Percentiles rank a stretch among this genome's conserved stretches.
These are phyloP conservation scores for Pelochelys cantorii DNA, from an alignment of 2,797 vertebrate species.

Conservation along the genomic window DNA sequence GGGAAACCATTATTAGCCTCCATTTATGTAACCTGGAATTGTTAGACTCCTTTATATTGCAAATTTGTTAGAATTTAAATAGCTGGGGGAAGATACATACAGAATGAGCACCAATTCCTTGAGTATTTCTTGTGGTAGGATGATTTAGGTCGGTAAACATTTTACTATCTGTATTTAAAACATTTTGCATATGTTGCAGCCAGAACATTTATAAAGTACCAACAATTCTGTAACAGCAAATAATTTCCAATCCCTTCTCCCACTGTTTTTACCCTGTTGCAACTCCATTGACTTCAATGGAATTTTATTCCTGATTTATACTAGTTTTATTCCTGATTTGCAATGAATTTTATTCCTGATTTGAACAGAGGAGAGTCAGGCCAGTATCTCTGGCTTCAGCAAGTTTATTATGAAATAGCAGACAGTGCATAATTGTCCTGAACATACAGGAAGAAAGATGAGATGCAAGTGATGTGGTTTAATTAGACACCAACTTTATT, in stretches of 20 bases:
- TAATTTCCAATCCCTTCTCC: not conserved
- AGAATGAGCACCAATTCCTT: not conserved
- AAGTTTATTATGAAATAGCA: not conserved
- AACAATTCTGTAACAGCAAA: not conserved
- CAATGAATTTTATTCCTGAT: not conserved
- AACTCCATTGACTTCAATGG: not conserved
- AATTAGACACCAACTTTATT: not conserved
- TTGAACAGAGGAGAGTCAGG: not conserved
- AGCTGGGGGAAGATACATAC: not conserved
- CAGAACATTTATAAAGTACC: not conserved
- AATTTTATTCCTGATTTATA: not conserved
- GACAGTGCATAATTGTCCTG: not conserved
- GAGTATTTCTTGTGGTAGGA: not conserved
- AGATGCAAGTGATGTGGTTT: not conserved
- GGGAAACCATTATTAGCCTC: not conserved
- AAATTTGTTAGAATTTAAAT: not conserved
- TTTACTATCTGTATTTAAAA: not conserved
- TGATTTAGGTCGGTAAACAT: not conserved
- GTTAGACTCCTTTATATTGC: not conserved
- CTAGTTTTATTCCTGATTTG: not conserved
- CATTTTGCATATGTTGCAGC: not conserved
- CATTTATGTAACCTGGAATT: not conserved
- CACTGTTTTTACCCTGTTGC: not conserved
- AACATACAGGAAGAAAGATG: not conserved
- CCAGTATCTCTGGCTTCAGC: not conserved